Evolutionary conservation across 2,888 invertebrate species (phyloP).

Genomic region (Dugesia japonica): DNA sequence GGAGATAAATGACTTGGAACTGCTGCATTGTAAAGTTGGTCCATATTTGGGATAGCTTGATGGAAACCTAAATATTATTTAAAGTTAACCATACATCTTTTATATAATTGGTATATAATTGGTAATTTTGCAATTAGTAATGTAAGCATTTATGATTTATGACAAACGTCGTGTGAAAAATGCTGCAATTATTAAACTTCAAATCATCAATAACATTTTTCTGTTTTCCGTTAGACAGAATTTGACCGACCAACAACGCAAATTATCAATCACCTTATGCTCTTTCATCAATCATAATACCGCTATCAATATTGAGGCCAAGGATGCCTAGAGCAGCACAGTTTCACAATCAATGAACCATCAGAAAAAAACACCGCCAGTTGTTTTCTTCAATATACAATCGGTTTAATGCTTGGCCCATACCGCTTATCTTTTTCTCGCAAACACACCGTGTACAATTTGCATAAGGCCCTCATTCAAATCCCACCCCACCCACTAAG

Average conservation of each 20-base stretch:
- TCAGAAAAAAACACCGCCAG: background rate
- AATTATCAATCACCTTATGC: background rate
- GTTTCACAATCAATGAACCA: background rate
- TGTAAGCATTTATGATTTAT: no score
- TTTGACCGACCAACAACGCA: background rate
- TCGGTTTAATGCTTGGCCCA: background rate
- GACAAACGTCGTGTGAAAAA: background rate
- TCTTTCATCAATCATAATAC: background rate
- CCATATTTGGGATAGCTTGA: slow-evolving; percentile 11
- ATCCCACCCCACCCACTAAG: background rate
- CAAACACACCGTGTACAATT: background rate
- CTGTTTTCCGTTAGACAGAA: background rate
- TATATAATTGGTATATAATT: no score
- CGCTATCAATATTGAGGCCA: background rate
- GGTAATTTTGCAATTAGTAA: no score
- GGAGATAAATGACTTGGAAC: background rate
- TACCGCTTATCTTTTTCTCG: background rate
- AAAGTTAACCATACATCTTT: no score
- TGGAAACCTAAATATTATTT: background rate
- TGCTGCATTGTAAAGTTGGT: slow-evolving; percentile 10
- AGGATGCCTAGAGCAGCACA: background rate
- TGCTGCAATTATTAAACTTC: background rate
- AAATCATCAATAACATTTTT: background rate
- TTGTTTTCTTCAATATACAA: background rate
- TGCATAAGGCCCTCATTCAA: slow-evolving; percentile 3